These are phyloP conservation scores for Digitonthophagus gazella DNA, from an alignment of 2,888 invertebrate genomes.

Conservation along the genomic window DNA sequence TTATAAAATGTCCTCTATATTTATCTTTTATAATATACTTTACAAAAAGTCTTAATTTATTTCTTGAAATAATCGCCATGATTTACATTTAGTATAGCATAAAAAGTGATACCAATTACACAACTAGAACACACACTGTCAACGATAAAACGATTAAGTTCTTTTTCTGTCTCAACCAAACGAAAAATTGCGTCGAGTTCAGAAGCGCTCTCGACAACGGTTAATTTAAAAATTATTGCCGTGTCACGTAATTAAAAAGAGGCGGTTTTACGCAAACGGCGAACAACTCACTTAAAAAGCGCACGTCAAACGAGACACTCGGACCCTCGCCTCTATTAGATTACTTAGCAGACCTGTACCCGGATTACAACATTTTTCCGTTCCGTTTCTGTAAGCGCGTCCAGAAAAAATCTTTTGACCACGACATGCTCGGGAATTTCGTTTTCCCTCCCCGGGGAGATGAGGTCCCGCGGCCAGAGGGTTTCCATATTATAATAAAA, in stretches of 20 bases:
- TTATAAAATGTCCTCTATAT: too few species aligned
- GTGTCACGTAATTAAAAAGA: slow-evolving; percentile 45
- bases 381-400: slow-evolving; percentile 6
- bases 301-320: slow-evolving; percentile 4
- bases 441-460: slow-evolving; percentile 4
- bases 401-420: slow-evolving; percentile 16
- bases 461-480: neutral
- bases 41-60: too few species aligned
- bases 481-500: slow-evolving; percentile 17
- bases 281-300: slow-evolving; percentile 9
- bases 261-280: slow-evolving; percentile 27
- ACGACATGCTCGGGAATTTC: slow-evolving; percentile 2
- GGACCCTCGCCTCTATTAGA: slow-evolving; percentile 7
- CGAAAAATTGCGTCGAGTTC: neutral
- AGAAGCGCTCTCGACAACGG: slow-evolving; percentile 32
- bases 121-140: too few species aligned
- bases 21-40: too few species aligned
- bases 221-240: slow-evolving; percentile 47
- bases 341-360: slow-evolving; percentile 6
- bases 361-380: slow-evolving; percentile 7
- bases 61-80: too few species aligned
- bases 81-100: too few species aligned
- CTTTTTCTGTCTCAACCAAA: neutral
- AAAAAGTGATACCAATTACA: too few species aligned
- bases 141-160: neutral